A percentile compares a stretch with the other conserved stretches of the same genome.
phyloP scores from a whole-genome alignment of 2,113 vertebrate species.

The Ibidorhyncha struthersii region DNA sequence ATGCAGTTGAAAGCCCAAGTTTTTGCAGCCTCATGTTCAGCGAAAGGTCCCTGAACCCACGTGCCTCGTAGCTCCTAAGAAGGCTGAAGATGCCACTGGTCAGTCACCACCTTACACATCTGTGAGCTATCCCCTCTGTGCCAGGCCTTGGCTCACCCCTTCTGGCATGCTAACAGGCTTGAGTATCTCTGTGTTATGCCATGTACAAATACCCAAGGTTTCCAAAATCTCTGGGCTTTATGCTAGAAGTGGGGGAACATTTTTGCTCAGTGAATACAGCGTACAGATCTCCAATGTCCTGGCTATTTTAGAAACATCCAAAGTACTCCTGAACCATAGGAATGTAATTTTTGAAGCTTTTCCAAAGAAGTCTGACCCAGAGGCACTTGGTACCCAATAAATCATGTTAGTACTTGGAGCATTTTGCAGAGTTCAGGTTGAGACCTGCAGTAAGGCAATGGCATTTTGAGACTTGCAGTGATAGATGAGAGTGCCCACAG shows the following conservation, averaged over 20 bases:
- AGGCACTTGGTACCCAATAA: neutral
- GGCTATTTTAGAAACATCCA: neutral
- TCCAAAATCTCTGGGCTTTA: neutral
- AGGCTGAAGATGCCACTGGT: neutral
- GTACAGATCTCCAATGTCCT: neutral
- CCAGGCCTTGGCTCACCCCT: neutral
- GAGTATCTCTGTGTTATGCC: neutral
- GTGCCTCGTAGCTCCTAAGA: accelerated
- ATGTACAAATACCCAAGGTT: neutral
- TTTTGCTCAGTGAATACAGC: neutral
- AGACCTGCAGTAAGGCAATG: neutral
- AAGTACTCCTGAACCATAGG: neutral
- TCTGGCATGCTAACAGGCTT: neutral
- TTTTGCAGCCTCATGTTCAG: neutral
- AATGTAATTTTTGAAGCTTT: neutral
- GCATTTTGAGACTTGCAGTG: conserved; percentile 9
- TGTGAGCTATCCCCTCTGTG: neutral
- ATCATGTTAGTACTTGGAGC: neutral
- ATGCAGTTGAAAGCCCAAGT: neutral
- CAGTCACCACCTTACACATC: neutral
- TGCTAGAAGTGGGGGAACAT: neutral
- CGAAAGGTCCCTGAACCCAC: neutral
- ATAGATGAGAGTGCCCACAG: conserved; percentile 38
- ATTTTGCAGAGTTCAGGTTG: neutral
- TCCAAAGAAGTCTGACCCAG: neutral